Evolutionary conservation across 2,797 vertebrate genomes (phyloP).

Genomic region (Manis crassicaudata): DNA sequence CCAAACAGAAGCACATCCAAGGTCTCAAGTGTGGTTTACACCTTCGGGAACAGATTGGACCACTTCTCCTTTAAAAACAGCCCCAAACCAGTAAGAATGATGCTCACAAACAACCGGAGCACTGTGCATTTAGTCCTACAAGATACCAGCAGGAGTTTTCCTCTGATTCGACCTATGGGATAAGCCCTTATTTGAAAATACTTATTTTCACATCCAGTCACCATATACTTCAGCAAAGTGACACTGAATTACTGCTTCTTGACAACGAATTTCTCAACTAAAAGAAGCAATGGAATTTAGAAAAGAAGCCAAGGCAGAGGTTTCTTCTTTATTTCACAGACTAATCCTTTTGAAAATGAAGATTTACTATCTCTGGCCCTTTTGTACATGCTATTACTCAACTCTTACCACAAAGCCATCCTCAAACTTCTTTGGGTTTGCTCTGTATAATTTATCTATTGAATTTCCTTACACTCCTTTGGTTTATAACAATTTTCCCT

Average conservation of each 20-base stretch:
- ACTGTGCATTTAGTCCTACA: neutral
- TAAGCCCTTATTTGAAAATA: neutral
- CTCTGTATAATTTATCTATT: neutral
- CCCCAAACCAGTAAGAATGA: neutral
- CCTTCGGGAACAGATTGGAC: neutral
- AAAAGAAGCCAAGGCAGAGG: neutral
- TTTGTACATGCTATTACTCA: neutral
- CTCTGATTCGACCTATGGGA: neutral
- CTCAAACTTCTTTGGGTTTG: neutral
- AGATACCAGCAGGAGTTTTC: neutral
- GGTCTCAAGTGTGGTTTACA: neutral
- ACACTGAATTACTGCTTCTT: neutral
- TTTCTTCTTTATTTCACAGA: neutral
- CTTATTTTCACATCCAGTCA: neutral
- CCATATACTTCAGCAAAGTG: neutral
- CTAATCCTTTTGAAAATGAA: constrained; percentile 31
- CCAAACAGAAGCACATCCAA: neutral
- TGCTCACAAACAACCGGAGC: constrained; percentile 37
- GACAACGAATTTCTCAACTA: neutral
- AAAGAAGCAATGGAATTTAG: constrained; percentile 11
- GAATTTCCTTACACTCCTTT: neutral
- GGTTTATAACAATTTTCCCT: neutral
- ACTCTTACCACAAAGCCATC: neutral
- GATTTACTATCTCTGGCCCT: neutral
- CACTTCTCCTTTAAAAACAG: neutral